These are phyloP conservation scores for Tragulus kanchil DNA, from an alignment of 2,113 vertebrate genomes.

Conservation along the genomic window DNA sequence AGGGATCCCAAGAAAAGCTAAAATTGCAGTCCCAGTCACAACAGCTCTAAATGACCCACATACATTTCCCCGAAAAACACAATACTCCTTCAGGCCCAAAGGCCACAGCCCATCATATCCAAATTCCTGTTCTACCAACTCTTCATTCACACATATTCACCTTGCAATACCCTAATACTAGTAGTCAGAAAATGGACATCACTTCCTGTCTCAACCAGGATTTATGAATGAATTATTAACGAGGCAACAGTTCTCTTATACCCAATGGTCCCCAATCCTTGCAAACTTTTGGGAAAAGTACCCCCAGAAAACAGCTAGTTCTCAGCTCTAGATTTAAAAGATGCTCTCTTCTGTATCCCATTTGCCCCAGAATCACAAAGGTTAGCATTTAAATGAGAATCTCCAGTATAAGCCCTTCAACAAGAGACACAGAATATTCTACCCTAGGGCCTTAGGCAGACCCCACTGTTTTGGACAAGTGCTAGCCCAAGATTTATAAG, in stretches of 20 bases:
- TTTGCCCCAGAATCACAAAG: not conserved
- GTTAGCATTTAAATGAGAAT: not conserved
- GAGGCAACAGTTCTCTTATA: not conserved
- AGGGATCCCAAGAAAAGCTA: not conserved
- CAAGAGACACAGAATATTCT: not conserved
- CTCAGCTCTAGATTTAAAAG: not conserved
- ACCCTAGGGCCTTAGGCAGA: not conserved
- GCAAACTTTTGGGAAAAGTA: not conserved
- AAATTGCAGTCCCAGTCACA: not conserved
- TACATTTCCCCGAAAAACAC: not conserved
- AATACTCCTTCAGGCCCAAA: not conserved
- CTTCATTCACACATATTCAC: not conserved
- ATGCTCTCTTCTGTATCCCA: not conserved
- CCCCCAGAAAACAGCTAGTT: not conserved
- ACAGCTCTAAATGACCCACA: not conserved
- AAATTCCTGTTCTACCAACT: not conserved
- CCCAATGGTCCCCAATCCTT: not conserved
- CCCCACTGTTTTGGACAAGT: not conserved
- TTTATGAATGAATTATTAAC: fast-evolving
- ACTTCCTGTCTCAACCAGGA: not conserved
- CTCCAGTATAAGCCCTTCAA: not conserved
- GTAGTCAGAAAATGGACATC: not conserved
- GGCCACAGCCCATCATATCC: not conserved
- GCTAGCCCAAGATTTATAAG: not conserved
- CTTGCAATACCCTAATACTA: not conserved